Conservation (phyloP, 2,797 vertebrate genomes). For the Poecile montanus region DNA sequence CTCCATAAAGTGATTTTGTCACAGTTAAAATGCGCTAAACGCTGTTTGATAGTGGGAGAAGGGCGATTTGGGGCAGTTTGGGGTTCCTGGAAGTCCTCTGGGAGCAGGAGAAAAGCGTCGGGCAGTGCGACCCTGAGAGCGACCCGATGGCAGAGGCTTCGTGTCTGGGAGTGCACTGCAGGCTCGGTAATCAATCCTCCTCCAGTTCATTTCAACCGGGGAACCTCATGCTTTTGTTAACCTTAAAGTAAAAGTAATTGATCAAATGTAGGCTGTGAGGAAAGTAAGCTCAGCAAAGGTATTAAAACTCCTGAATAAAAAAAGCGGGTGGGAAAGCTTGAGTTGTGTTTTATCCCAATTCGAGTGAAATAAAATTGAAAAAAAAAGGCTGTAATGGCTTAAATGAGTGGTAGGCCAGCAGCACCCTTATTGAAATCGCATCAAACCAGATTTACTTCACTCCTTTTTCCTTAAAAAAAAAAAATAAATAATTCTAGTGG, state of each 20-base stretch:
- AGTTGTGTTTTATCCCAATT: not conserved
- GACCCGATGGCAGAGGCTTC: not conserved
- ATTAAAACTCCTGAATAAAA: not conserved
- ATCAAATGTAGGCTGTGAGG: not conserved
- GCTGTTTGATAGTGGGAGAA: too few relatives aligned
- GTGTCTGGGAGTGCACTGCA: accelerated
- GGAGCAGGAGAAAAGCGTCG: not conserved
- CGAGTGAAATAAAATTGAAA: not conserved
- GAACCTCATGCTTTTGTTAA: not conserved
- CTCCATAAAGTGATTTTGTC: not conserved
- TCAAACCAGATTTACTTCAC: not conserved
- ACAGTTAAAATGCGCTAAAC: not conserved
- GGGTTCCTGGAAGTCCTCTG: not conserved
- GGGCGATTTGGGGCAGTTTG: not conserved
- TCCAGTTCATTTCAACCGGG: not conserved
- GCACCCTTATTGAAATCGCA: not conserved
- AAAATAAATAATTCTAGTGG: not conserved
- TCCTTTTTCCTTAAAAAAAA: not conserved
- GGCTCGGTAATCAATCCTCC: not conserved
- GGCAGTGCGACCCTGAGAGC: not conserved
- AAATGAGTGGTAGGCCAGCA: not conserved
- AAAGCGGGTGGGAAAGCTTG: not conserved
- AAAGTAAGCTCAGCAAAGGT: not conserved
- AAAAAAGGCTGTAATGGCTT: not conserved
- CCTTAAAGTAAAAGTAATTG: not conserved